Conservation (phyloP, 2,113 vertebrate species). For the Cyprinus carpio region DNA sequence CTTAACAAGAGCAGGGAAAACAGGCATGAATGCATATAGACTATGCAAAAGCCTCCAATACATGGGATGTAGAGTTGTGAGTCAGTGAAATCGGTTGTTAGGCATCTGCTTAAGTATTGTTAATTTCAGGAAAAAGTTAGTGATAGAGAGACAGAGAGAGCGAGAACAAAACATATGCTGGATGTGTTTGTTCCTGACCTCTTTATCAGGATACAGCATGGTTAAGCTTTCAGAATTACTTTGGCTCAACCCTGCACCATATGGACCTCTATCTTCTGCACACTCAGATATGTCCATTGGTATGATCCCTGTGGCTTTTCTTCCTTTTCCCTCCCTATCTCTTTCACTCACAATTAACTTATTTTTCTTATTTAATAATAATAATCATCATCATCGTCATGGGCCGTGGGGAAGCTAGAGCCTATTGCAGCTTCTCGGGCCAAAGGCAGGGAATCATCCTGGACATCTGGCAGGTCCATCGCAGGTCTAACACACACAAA, state of each 20-base stretch:
- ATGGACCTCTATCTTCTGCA: constrained; percentile 17
- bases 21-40: background rate
- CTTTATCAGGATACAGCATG: constrained; percentile 3
- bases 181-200: constrained; percentile 5
- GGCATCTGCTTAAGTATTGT: background rate
- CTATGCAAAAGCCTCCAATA: background rate
- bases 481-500: background rate
- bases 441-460: background rate
- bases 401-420: background rate
- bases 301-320: background rate
- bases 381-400: no score
- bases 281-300: background rate
- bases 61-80: background rate
- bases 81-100: background rate
- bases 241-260: constrained; percentile 18
- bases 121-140: background rate
- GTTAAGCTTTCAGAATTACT: constrained; percentile 20
- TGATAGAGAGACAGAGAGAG: background rate
- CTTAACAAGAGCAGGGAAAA: constrained; percentile 29
- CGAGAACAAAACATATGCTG: constrained; percentile 4
- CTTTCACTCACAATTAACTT: background rate
- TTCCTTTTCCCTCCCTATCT: background rate
- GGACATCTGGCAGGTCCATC: background rate
- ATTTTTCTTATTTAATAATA: no score
- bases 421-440: no score